A percentile compares a stretch with the other conserved stretches of the same genome.
Conservation (phyloP, 2,113 vertebrate genomes). For the Mesoclemmys tuberculata region DNA sequence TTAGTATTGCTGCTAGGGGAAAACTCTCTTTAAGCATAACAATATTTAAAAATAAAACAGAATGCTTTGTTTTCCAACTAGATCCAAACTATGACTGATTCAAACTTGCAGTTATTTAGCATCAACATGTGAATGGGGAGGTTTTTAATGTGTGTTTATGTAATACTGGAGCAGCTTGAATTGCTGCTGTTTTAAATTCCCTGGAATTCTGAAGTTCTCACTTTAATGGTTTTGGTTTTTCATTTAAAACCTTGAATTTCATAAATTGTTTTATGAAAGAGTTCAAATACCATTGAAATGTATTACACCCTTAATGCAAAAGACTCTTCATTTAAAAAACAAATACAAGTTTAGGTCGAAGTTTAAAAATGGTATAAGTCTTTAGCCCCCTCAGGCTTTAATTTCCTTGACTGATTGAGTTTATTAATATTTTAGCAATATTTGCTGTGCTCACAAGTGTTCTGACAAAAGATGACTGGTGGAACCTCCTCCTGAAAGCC, state of each 20-base stretch:
- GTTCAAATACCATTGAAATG: neutral
- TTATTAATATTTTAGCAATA: slow-evolving; percentile 75
- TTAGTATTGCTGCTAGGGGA: neutral
- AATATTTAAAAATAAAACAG: neutral
- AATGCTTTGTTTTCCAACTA: neutral
- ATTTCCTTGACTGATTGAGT: neutral
- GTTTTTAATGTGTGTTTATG: neutral
- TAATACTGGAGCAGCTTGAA: neutral
- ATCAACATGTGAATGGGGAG: neutral
- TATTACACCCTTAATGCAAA: neutral
- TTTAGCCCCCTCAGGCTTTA: neutral
- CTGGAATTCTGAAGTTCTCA: neutral
- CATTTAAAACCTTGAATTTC: neutral
- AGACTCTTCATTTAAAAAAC: neutral
- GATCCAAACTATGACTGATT: neutral
- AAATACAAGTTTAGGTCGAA: neutral
- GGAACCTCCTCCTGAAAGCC: slow-evolving; percentile 91
- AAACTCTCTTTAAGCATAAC: neutral
- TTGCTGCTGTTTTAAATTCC: neutral
- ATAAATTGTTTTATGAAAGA: neutral
- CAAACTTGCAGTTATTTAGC: neutral
- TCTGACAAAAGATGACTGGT: slow-evolving; percentile 96
- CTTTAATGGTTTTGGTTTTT: neutral
- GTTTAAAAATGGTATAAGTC: neutral
- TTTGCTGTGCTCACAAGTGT: slow-evolving; percentile 89